These are phyloP conservation scores for Papilio gigon DNA, from an alignment of 2,888 invertebrate species.

Conservation along the genomic window DNA sequence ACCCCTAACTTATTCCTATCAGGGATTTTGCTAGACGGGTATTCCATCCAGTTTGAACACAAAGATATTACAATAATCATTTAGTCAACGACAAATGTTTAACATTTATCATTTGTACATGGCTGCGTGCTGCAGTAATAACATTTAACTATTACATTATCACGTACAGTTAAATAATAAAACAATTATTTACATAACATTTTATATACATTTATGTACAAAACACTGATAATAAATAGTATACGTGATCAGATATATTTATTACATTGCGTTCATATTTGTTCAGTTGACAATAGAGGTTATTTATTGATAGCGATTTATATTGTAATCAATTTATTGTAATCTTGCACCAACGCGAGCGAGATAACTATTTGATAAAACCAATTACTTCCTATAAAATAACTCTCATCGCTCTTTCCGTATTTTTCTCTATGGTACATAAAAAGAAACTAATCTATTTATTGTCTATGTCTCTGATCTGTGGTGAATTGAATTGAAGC, in stretches of 20 bases:
- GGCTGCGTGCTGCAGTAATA: constrained; percentile 5
- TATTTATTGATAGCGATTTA: neutral
- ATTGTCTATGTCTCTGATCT: no score
- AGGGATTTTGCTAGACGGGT: neutral
- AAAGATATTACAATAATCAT: neutral
- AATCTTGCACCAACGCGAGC: neutral
- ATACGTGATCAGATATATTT: constrained; percentile 19
- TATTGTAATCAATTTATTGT: neutral
- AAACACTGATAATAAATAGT: constrained; percentile 17
- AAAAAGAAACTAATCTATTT: no score
- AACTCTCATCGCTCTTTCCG: no score
- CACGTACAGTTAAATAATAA: constrained; percentile 21
- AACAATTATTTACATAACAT: neutral
- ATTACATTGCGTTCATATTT: neutral
- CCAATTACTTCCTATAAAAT: no score
- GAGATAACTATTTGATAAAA: no score
- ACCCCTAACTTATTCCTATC: no score
- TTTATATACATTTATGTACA: neutral
- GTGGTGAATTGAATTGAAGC: no score
- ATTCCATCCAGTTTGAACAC: neutral
- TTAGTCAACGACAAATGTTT: neutral
- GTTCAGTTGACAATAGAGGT: neutral
- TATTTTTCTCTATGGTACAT: no score
- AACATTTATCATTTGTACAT: neutral
- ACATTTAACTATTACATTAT: constrained; percentile 20